Base-by-base conservation (phyloP, 2,113 vertebrate species). In the Bubo scandiacus region DNA sequence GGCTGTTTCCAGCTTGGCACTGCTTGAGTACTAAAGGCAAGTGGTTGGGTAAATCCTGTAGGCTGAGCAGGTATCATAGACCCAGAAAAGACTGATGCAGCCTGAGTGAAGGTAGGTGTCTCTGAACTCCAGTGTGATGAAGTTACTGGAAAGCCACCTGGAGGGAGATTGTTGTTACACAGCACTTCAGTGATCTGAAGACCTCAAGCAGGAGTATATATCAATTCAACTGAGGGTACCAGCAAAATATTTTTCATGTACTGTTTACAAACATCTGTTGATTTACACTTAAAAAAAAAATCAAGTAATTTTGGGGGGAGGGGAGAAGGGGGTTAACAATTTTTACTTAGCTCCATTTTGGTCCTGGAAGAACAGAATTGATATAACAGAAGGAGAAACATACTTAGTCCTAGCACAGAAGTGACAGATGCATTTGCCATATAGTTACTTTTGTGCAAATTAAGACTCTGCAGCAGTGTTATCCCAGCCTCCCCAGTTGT, bases 1-100 rank as follows among this genome's bases (percentile, higher is more conserved):
- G 98, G 96, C 12, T 98, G 98, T 49, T 96, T 98, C 99, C 99
- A 99, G 71, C 82, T 93, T 51, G 97, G 86, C 55, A 97, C 83
- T 40, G 98, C 61, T 47, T 95, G 79, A 79, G 79, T 86, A 40
- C 97, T 79, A 42, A 99, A 99, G 34, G 96, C 90, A 38, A 97
- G 70, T 4, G 98, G 92, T 45, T 98, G 98, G 43, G 96, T 43
- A 91, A 98, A 99, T 90, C 95, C 90, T 68, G 96, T 15, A 54
- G 98, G 66, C 16, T 95, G 97, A 32, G 92, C 81, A 45, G 97
- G 82, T 34, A 98, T 90, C 75, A 98, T 5, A 12, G 98, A 70
- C 70, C 97, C 88, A 4, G 97, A 88, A 87, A 98, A 96, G 63
- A 96, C n/a, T 12, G 97, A 59, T 19, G 98, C 19, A 36, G 96